Conservation (phyloP, 2,888 invertebrate species). For the Melieria omissa region DNA sequence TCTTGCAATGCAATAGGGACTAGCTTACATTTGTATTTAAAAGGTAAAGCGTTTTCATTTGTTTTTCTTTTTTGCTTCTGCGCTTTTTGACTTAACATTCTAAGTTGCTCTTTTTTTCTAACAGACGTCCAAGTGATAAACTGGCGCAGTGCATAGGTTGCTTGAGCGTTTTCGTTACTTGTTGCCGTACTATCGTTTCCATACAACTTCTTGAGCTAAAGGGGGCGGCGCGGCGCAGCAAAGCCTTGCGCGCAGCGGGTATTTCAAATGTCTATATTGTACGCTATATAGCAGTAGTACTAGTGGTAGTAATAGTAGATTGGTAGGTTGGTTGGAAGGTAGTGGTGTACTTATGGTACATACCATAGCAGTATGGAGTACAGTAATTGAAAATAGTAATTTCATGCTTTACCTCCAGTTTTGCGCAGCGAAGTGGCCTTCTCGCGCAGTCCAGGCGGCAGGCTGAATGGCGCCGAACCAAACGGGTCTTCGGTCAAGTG, state of each 20-base stretch:
- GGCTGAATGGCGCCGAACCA: conserved; percentile 83
- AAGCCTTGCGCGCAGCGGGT: background rate
- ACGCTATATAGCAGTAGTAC: background rate
- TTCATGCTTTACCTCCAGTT: conserved; percentile 68
- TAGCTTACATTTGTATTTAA: no score
- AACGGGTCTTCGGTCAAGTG: conserved; percentile 79
- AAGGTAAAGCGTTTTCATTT: no score
- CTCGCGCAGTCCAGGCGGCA: conserved; percentile 70
- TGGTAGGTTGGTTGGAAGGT: conserved; percentile 10
- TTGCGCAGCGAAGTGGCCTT: conserved; percentile 65
- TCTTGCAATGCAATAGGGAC: no score
- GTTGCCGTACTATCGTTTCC: background rate
- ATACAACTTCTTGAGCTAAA: no score
- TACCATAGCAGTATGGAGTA: conserved; percentile 23
- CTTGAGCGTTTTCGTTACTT: background rate
- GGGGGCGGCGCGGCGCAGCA: no score
- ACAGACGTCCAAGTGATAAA: no score
- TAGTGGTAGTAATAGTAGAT: background rate
- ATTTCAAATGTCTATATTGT: background rate
- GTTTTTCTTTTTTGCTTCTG: no score
- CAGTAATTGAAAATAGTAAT: conserved; percentile 36
- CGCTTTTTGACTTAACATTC: no score
- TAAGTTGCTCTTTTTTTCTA: no score
- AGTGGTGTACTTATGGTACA: conserved; percentile 2
- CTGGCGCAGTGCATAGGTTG: no score